These are phyloP conservation scores for Eulemur mongoz DNA, from an alignment of 2,797 vertebrate genomes.

Conservation along the genomic window DNA sequence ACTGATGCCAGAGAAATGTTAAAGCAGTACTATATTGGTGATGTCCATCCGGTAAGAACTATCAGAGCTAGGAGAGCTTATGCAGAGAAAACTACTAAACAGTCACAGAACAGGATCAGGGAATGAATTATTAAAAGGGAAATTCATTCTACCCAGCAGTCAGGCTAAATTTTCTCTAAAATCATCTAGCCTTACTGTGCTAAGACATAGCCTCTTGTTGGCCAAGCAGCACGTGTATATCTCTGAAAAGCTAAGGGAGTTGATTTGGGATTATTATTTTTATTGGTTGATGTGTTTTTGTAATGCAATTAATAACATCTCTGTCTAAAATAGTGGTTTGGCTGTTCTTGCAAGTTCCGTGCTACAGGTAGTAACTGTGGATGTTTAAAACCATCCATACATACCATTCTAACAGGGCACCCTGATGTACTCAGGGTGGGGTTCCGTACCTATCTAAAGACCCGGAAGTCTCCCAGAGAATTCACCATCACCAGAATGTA, in stretches of 20 bases:
- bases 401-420: neutral
- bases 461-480: neutral
- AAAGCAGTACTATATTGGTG: conserved; percentile 93
- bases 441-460: neutral
- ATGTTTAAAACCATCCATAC: neutral
- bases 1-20: conserved; percentile 96
- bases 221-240: neutral
- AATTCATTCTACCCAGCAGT: neutral
- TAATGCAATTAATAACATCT: neutral
- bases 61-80: neutral
- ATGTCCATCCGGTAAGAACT: conserved; percentile 92
- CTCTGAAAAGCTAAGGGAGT: conserved; percentile 39
- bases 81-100: neutral
- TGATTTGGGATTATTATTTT: conserved; percentile 28
- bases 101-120: neutral
- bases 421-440: neutral
- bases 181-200: neutral
- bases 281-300: neutral
- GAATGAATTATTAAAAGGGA: neutral
- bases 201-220: neutral
- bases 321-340: conserved; percentile 18
- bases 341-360: conserved; percentile 1
- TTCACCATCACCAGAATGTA: neutral
- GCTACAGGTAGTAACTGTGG: neutral
- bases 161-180: neutral